Base-by-base conservation (phyloP, 92 coral and sea anemone genomes). In the Phenganax stokvisi region DNA sequence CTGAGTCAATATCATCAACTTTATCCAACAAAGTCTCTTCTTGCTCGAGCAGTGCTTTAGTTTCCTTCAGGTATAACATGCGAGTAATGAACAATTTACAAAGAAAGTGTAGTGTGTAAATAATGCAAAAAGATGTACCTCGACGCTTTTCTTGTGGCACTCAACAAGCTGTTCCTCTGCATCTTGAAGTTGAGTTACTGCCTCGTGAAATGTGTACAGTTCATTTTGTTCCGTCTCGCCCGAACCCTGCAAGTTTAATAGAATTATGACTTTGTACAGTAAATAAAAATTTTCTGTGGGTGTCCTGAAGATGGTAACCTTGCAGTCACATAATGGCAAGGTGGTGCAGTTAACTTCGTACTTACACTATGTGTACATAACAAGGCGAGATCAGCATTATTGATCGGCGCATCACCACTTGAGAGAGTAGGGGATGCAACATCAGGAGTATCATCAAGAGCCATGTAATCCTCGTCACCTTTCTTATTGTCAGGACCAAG, bases 1-100 rank as follows among this genome's bases (percentile, higher is more conserved):
- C 91, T 58, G 92, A 94, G 83, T 94, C 98, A n/a, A 94, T 97
- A 84, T 94, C 98, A 61, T 94, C 98, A 51, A 94, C 91, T 82
- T 91, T 87, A 37, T 88, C 92, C 51, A 94, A 91, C n/a, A 94
- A 81, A 6, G 80, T 84, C 62, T 88, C 92, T 79, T 92, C 97
- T 77, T 94, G 96, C 15, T 87, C 88, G 8, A 94, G 83, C 27
- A 92, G 88, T 8, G 87, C 86, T 71, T 76, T 90, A 2, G 98
- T 89, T 80, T 94, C 98, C 98, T 94, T 81, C 30, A 44, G 71
- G 9, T 13, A 79, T 17, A 51, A 52, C 6, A 12, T 13, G 27
- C 9, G 27, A 37, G 47, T 37, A 37, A 37, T 1, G 47, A 37
- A 37, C 2, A 37, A 2, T 37, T 37, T 5, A 37, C 47, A 37